Evolutionary conservation across 1,140 invertebrate species (phyloP).

Genomic region (Pissodes strobi): DNA sequence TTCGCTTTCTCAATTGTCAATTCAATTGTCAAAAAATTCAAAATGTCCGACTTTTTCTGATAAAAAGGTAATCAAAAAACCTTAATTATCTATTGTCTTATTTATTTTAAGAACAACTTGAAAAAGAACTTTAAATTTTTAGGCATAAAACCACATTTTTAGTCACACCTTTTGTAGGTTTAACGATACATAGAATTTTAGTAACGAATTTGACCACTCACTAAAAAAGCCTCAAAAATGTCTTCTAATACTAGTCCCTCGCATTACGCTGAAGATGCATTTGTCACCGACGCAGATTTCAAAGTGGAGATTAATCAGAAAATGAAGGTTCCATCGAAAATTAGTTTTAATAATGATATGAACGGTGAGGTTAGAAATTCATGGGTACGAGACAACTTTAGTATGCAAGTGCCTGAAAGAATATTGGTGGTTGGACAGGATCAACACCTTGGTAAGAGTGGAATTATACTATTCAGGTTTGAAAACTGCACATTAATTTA

Average conservation of each 20-base stretch:
- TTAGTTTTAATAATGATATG: slow-evolving; percentile 68
- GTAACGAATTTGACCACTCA: background rate
- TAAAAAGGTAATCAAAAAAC: background rate
- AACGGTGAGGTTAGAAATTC: slow-evolving; percentile 62
- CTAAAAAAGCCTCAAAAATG: slow-evolving; percentile 34
- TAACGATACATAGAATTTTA: background rate
- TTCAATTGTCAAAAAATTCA: background rate
- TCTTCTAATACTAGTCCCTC: slow-evolving; percentile 46
- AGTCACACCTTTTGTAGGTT: too few species aligned
- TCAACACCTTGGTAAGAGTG: slow-evolving; percentile 70
- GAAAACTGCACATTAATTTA: too few species aligned
- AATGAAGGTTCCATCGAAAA: slow-evolving; percentile 80
- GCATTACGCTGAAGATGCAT: slow-evolving; percentile 61
- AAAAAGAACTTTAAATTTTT: too few species aligned
- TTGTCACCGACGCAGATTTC: slow-evolving; percentile 70
- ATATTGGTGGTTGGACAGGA: slow-evolving; percentile 86
- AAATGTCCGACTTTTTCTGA: background rate
- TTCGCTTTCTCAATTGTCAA: too few species aligned
- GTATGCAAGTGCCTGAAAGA: slow-evolving; percentile 89
- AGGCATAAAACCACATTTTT: too few species aligned
- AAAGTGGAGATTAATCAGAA: slow-evolving; percentile 74
- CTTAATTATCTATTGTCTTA: background rate
- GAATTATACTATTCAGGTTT: too few species aligned
- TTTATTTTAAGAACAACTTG: background rate
- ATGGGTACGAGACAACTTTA: slow-evolving; percentile 76